A percentile compares a stretch with the other conserved stretches of the same genome.
Evolutionary conservation across 1,140 invertebrate genomes (phyloP).

Genomic region (Sycophaga agraensis): DNA sequence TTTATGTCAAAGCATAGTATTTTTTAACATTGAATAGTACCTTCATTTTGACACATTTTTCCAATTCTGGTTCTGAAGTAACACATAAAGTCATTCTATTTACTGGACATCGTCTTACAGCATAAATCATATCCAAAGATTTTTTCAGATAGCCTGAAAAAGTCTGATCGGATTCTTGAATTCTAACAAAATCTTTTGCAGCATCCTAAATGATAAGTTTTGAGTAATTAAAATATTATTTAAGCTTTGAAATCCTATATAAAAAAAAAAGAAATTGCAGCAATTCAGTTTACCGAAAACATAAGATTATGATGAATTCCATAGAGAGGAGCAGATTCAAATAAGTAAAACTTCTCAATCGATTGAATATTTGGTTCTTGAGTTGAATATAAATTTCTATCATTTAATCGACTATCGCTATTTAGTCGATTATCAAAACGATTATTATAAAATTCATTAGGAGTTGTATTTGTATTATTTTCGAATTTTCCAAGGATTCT

Average conservation of each 20-base stretch:
- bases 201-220: conserved; percentile 64
- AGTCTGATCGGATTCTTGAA: conserved; percentile 65
- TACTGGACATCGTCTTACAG: conserved; percentile 78
- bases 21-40: conserved; percentile 53
- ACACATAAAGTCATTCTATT: conserved; percentile 82
- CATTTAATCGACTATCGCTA: conserved; percentile 34
- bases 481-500: conserved; percentile 50
- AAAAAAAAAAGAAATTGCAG: too few relatives aligned
- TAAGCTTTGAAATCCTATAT: too few relatives aligned
- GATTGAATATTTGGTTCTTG: conserved; percentile 38
- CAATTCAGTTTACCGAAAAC: conserved; percentile 62
- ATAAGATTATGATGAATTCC: conserved; percentile 67
- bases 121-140: conserved; percentile 69
- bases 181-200: conserved; percentile 63
- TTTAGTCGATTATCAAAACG: conserved; percentile 31
- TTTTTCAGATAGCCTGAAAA: conserved; percentile 64
- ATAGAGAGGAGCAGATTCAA: conserved; percentile 71
- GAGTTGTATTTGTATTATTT: conserved; percentile 13
- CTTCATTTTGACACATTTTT: conserved; percentile 93
- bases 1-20: neutral
- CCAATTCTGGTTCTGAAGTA: conserved; percentile 84
- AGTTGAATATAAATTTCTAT: conserved; percentile 33
- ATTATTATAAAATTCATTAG: conserved; percentile 32
- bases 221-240: neutral
- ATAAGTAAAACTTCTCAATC: conserved; percentile 68